Percentiles rank a stretch among this genome's conserved stretches.
Conservation (phyloP, 2,888 invertebrate genomes). For the Tridacna gigas region DNA sequence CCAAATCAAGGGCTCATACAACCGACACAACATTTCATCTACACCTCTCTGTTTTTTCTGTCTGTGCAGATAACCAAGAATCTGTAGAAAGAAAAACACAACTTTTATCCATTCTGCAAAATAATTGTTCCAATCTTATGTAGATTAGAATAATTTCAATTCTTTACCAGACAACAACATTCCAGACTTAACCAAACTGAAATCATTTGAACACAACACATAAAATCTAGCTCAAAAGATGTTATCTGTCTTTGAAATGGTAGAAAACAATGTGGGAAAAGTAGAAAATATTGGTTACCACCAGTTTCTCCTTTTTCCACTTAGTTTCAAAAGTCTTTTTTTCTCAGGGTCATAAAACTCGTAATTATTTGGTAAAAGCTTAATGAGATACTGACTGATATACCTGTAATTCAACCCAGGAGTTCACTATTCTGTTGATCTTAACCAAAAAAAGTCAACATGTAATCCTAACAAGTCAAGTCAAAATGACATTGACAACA, state of each 20-base stretch:
- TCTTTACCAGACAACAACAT: neutral
- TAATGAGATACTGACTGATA: too few relatives aligned
- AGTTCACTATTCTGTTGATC: too few relatives aligned
- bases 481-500: too few relatives aligned
- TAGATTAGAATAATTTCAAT: too few relatives aligned
- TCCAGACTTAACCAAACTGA: neutral
- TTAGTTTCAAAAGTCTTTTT: neutral
- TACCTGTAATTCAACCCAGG: too few relatives aligned
- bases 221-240: neutral
- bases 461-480: too few relatives aligned
- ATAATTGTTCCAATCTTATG: too few relatives aligned
- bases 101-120: too few relatives aligned
- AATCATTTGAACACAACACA: neutral
- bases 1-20: slow-evolving; percentile 83
- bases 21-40: slow-evolving; percentile 77
- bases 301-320: neutral
- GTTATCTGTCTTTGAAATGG: too few relatives aligned
- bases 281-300: neutral
- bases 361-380: neutral
- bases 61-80: slow-evolving; percentile 77
- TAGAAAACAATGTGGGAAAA: neutral
- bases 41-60: slow-evolving; percentile 80
- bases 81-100: slow-evolving; percentile 52
- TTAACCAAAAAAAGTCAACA: too few relatives aligned
- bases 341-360: neutral